These are phyloP conservation scores for Regulus satrapa DNA, from an alignment of 2,113 vertebrate genomes.

Conservation along the genomic window DNA sequence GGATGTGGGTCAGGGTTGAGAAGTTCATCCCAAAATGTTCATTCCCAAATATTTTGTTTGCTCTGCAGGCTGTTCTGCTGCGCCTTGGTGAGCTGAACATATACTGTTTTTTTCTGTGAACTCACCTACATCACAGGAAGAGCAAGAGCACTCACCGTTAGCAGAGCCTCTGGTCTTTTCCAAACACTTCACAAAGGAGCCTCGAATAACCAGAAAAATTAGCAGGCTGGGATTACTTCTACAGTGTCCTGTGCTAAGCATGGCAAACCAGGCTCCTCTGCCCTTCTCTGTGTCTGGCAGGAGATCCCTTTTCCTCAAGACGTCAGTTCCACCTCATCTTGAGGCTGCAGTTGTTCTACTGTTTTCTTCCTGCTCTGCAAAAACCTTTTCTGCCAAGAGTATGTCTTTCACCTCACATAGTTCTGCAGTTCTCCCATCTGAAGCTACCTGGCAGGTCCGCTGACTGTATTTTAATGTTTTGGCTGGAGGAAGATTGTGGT, in stretches of 20 bases:
- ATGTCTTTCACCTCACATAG: neutral
- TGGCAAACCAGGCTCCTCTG: neutral
- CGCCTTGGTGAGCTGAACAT: neutral
- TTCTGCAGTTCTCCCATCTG: neutral
- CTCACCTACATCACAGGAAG: fast-evolving
- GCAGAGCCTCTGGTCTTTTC: neutral
- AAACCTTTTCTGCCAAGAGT: neutral
- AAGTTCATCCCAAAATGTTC: neutral
- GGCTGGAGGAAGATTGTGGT: neutral
- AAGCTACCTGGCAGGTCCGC: neutral
- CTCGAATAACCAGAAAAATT: neutral
- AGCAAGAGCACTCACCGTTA: neutral
- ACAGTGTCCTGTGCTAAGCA: neutral
- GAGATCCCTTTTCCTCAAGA: neutral
- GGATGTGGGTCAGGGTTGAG: neutral
- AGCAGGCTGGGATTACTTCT: neutral
- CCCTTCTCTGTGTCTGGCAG: neutral
- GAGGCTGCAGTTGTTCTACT: neutral
- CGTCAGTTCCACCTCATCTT: neutral
- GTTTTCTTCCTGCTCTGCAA: neutral
- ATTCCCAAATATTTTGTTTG: neutral
- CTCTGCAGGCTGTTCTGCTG: neutral
- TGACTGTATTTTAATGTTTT: neutral
- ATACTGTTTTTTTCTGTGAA: neutral
- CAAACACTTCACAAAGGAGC: neutral